A percentile compares a stretch with the other conserved stretches of the same genome.
Conservation (phyloP, 2,797 vertebrate species). For the Sebastes kiyomatsui region DNA sequence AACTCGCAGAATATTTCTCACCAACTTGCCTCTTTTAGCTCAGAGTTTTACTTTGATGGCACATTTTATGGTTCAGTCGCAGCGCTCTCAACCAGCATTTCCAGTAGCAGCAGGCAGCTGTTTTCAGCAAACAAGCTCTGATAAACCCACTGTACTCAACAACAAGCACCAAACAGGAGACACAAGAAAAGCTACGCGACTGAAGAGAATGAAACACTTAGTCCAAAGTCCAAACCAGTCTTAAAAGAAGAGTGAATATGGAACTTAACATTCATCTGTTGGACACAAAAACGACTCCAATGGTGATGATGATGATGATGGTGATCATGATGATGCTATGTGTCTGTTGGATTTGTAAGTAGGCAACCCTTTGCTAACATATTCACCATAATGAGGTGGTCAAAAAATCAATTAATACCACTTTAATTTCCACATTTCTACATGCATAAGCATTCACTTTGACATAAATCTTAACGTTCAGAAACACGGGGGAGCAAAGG, state of each 20-base stretch:
- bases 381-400: not conserved
- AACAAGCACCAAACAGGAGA: not conserved
- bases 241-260: not conserved
- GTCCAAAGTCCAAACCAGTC: not conserved
- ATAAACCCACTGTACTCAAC: not conserved
- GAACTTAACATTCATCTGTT: not conserved
- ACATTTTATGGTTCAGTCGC: not conserved
- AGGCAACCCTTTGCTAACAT: not conserved
- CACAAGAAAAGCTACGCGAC: not conserved
- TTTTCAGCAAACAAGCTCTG: constrained; percentile 3
- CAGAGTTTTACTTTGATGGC: not conserved
- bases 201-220: not conserved
- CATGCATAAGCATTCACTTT: not conserved
- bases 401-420: not conserved
- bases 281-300: not conserved
- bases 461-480: not conserved
- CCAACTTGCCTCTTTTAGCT: not conserved
- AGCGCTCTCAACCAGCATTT: not conserved
- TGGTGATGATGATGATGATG: not conserved
- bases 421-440: not conserved
- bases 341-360: not conserved
- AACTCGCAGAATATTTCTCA: not conserved
- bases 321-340: not conserved
- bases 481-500: not conserved
- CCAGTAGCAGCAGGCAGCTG: not conserved